These are phyloP conservation scores for Pemphigus obesinymphae DNA, from an alignment of 1,140 invertebrate genomes.

Conservation along the genomic window DNA sequence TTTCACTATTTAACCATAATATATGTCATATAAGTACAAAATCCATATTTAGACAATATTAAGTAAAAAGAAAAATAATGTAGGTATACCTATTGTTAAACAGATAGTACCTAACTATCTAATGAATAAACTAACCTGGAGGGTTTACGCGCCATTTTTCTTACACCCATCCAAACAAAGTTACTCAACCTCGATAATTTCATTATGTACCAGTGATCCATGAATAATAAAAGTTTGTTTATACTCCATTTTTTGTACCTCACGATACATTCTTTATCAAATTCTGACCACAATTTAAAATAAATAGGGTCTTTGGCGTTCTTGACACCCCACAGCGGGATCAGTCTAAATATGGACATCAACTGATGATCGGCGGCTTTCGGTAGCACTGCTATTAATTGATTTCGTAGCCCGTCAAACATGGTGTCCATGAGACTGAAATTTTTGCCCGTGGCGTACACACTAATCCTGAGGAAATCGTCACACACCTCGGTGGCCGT, in stretches of 20 bases:
- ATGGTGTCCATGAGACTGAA: not conserved
- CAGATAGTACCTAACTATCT: not conserved
- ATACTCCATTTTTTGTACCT: not conserved
- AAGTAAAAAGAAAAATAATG: too few relatives aligned
- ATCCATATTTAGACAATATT: too few relatives aligned
- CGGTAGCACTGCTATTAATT: not conserved
- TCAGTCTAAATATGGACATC: not conserved
- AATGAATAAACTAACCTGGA: not conserved
- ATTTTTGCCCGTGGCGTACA: not conserved
- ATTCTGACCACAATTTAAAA: not conserved
- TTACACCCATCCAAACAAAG: not conserved
- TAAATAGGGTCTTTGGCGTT: not conserved
- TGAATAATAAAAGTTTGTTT: not conserved
- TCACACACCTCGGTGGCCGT: not conserved
- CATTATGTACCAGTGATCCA: constrained; percentile 21
- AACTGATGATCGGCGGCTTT: not conserved
- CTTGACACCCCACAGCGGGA: not conserved
- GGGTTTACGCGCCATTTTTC: not conserved
- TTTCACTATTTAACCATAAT: too few relatives aligned
- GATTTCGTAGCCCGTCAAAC: not conserved
- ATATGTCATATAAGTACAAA: too few relatives aligned
- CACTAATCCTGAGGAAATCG: not conserved
- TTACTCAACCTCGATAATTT: not conserved
- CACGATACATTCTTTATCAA: not conserved
- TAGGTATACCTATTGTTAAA: too few relatives aligned